Conservation (phyloP, 2,797 vertebrate species). For the Benthosema pterotum region DNA sequence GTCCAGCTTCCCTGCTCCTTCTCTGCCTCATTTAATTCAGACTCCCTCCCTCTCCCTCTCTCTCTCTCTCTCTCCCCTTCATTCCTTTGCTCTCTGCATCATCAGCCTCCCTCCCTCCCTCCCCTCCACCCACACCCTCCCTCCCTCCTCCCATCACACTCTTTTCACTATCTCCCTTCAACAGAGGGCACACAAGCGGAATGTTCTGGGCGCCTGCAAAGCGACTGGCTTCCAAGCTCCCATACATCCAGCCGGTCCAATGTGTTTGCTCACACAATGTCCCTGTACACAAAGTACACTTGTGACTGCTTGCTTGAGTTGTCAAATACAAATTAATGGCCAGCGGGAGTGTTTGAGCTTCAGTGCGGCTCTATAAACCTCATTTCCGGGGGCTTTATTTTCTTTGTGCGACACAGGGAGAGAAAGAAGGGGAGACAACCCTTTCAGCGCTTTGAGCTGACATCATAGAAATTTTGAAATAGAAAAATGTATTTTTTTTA, state of each 20-base stretch:
- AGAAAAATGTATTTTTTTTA: conserved; percentile 1
- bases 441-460: conserved; percentile 40
- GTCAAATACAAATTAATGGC: conserved; percentile 86
- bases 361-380: conserved; percentile 72
- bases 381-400: conserved; percentile 76
- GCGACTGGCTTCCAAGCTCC: conserved; percentile 76
- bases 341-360: conserved; percentile 71
- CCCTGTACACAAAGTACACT: conserved; percentile 79
- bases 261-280: conserved; percentile 81
- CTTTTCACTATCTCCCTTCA: conserved; percentile 61
- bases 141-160: conserved; percentile 34
- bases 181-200: conserved; percentile 80
- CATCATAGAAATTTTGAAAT: conserved; percentile 22
- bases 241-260: conserved; percentile 76
- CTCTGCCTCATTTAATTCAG: conserved; percentile 63
- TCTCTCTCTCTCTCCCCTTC: conserved; percentile 48
- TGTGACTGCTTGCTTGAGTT: conserved; percentile 80
- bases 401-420: conserved; percentile 60
- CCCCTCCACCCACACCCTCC: neutral
- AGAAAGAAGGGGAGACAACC: conserved; percentile 21
- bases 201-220: conserved; percentile 74
- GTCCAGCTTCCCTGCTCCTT: conserved; percentile 50
- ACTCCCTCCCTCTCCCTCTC: conserved; percentile 29
- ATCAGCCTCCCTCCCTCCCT: conserved; percentile 3
- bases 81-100: conserved; percentile 22